Conservation (phyloP, 2,113 vertebrate genomes). For the Sciurus niger region DNA sequence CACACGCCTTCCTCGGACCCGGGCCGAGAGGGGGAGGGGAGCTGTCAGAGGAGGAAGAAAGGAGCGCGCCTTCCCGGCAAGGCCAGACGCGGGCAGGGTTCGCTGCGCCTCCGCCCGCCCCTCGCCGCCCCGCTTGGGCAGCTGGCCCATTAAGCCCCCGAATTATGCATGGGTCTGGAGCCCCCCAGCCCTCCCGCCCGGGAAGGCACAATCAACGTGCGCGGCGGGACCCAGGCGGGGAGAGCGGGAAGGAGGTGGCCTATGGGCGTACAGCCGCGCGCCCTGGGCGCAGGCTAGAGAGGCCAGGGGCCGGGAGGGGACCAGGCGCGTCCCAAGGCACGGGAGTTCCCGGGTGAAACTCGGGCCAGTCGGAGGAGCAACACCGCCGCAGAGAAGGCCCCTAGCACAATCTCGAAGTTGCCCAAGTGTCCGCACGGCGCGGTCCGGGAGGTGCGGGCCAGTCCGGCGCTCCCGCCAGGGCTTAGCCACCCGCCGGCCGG, state of each 20-base stretch:
- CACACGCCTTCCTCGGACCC: constrained; percentile 40
- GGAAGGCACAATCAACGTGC: constrained; percentile 70
- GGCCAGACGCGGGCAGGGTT: constrained; percentile 87
- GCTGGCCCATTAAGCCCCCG: constrained; percentile 88
- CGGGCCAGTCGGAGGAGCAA: not conserved
- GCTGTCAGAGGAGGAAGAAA: constrained; percentile 88
- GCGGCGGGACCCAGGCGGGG: constrained; percentile 53
- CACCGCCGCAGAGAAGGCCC: not conserved
- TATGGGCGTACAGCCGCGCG: constrained; percentile 47
- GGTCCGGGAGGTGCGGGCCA: not conserved
- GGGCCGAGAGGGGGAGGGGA: constrained; percentile 69
- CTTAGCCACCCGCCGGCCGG: not conserved
- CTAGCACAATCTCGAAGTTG: not conserved
- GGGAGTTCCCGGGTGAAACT: not conserved
- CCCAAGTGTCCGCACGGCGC: not conserved
- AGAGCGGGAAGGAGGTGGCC: constrained; percentile 79
- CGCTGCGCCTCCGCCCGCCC: constrained; percentile 84
- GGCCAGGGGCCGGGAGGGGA: not conserved
- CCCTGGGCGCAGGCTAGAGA: constrained; percentile 69
- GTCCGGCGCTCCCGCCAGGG: not conserved
- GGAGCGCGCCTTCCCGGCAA: constrained; percentile 85
- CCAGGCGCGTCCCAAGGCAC: not conserved
- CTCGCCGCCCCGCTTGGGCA: constrained; percentile 81
- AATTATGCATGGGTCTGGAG: constrained; percentile 86
- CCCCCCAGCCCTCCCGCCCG: constrained; percentile 72